phyloP scores from a whole-genome alignment of 2,888 invertebrate species.

The Stenchaetothrips biformis region DNA sequence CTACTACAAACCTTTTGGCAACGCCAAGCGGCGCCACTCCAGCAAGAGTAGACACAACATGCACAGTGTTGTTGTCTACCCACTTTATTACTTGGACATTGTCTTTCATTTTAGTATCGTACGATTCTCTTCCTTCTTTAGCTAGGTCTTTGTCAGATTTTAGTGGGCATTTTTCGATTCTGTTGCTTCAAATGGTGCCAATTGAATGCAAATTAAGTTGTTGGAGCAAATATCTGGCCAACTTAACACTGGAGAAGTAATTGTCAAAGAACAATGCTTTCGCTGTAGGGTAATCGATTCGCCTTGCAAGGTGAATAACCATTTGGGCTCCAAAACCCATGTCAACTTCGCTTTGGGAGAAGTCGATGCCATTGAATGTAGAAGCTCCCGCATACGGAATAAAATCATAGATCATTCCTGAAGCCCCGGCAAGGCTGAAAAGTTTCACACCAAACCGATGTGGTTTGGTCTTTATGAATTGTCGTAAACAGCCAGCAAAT shows the following conservation, averaged over 20 bases:
- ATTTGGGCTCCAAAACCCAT: no score
- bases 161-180: background rate
- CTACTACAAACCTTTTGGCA: background rate
- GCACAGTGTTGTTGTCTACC: background rate
- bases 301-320: no score
- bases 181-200: background rate
- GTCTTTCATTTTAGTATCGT: background rate
- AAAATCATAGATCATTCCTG: conserved; percentile 33
- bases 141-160: background rate
- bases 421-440: conserved; percentile 34
- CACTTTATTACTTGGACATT: background rate
- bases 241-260: conserved; percentile 22
- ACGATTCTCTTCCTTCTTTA: background rate
- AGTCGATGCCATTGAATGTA: conserved; percentile 30
- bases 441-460: conserved; percentile 33
- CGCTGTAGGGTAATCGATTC: conserved; percentile 27
- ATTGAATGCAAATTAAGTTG: background rate
- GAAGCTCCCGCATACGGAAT: conserved; percentile 34
- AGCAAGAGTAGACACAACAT: background rate
- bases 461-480: background rate
- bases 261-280: conserved; percentile 36
- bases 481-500: conserved; percentile 34
- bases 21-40: background rate
- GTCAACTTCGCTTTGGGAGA: no score
- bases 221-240: background rate